Evolutionary conservation across 1,140 invertebrate genomes (phyloP).

Genomic region (Trichonephila inaurata): DNA sequence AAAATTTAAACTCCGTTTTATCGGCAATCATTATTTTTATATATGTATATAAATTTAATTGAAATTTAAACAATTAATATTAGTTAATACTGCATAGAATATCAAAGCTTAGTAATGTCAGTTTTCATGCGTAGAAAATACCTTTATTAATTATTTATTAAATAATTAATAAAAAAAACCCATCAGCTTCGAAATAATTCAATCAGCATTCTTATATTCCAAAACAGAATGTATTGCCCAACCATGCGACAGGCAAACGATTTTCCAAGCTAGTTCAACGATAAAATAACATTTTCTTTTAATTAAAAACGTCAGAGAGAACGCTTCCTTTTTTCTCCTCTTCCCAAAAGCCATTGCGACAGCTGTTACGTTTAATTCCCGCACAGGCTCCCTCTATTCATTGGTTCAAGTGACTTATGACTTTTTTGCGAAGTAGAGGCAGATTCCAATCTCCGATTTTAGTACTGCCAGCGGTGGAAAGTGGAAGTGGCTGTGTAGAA

Average conservation of each 20-base stretch:
- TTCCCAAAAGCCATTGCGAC: conserved; percentile 64
- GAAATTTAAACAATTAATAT: too few relatives aligned
- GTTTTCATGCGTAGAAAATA: too few relatives aligned
- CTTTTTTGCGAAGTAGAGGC: conserved; percentile 55
- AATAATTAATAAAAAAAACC: too few relatives aligned
- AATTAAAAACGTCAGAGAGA: conserved; percentile 71
- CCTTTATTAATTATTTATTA: too few relatives aligned
- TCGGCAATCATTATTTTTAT: too few relatives aligned
- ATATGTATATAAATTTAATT: too few relatives aligned
- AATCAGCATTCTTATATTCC: conserved; percentile 2
- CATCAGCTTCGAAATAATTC: neutral
- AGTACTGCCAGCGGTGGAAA: conserved; percentile 53
- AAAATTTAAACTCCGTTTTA: too few relatives aligned
- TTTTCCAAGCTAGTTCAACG: conserved; percentile 1
- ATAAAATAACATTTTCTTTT: conserved; percentile 74
- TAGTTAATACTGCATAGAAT: too few relatives aligned
- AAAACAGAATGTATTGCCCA: conserved; percentile 4
- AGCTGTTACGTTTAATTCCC: conserved; percentile 74
- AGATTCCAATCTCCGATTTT: conserved; percentile 75
- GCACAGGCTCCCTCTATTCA: conserved; percentile 70
- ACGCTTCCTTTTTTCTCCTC: conserved; percentile 45
- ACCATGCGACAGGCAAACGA: conserved; percentile 17
- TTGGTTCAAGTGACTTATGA: conserved; percentile 74
- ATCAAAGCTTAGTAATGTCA: too few relatives aligned
- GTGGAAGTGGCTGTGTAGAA: conserved; percentile 45